Conservation (phyloP, 1,140 invertebrate species). For the Colletes gigas region DNA sequence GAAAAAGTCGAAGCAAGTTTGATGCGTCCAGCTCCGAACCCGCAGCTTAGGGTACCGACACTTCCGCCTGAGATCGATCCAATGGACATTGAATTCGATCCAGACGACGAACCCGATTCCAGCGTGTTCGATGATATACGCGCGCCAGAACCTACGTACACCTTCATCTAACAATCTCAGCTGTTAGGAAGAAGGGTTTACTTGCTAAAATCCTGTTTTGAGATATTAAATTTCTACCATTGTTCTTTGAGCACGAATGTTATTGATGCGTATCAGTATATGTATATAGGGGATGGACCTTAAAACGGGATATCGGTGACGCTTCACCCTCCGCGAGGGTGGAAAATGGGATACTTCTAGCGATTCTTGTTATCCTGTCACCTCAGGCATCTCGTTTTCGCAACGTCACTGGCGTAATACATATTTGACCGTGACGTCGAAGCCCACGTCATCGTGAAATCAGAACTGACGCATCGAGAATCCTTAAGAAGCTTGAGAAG, state of each 20-base stretch:
- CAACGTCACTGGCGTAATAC: constrained; percentile 57
- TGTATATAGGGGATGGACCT: too few species aligned
- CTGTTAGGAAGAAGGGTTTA: neutral
- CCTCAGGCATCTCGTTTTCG: constrained; percentile 63
- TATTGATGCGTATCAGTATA: too few species aligned
- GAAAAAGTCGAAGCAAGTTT: constrained; percentile 68
- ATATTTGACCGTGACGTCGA: neutral
- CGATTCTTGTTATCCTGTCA: constrained; percentile 59
- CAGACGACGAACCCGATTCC: constrained; percentile 65
- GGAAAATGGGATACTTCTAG: constrained; percentile 26
- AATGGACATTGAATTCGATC: constrained; percentile 70
- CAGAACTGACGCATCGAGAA: neutral
- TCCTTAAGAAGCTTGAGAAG: neutral
- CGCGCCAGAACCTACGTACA: constrained; percentile 51
- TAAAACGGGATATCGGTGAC: neutral
- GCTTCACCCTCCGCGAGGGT: neutral
- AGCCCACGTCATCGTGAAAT: neutral
- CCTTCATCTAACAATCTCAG: constrained; percentile 55
- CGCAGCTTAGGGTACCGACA: constrained; percentile 52
- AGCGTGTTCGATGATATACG: constrained; percentile 60
- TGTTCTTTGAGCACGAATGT: too few species aligned
- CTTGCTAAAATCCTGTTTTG: too few species aligned
- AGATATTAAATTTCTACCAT: too few species aligned
- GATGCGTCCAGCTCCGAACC: constrained; percentile 57
- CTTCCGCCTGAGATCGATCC: constrained; percentile 45